Evolutionary conservation across 2,797 vertebrate species (phyloP).

Genomic region (Muraenolepis orangiensis): DNA sequence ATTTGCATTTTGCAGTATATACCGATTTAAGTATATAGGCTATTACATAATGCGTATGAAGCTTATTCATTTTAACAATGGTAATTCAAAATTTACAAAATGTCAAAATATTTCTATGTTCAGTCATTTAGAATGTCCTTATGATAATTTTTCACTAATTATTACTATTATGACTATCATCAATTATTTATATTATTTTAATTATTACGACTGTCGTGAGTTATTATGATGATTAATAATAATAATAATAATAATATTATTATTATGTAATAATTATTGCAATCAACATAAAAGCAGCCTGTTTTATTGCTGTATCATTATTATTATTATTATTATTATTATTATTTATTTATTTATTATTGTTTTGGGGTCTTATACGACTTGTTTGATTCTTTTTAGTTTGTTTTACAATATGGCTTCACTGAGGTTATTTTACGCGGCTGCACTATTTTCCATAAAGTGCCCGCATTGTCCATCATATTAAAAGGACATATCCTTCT

Average conservation of each 20-base stretch:
- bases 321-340: neutral
- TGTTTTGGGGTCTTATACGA: neutral
- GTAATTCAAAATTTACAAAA: neutral
- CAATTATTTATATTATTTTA: neutral
- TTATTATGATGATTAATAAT: neutral
- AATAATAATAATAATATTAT: slow-evolving; percentile 1
- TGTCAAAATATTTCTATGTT: too few relatives aligned
- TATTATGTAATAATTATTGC: neutral
- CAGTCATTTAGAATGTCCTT: neutral
- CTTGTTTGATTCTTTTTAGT: neutral
- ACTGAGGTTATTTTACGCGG: neutral
- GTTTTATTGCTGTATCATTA: neutral
- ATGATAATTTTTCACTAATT: slow-evolving; percentile 1
- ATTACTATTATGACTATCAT: neutral
- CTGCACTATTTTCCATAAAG: neutral
- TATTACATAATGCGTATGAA: neutral
- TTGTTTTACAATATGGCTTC: neutral
- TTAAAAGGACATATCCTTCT: neutral
- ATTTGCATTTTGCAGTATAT: too few relatives aligned
- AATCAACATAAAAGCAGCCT: neutral
- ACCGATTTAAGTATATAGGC: neutral
- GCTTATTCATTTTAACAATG: neutral
- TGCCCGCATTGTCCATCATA: neutral
- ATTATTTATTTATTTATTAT: neutral
- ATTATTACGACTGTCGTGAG: neutral